Evolutionary conservation across 2,797 vertebrate species (phyloP).

Genomic region (Ctenopoma multispine): DNA sequence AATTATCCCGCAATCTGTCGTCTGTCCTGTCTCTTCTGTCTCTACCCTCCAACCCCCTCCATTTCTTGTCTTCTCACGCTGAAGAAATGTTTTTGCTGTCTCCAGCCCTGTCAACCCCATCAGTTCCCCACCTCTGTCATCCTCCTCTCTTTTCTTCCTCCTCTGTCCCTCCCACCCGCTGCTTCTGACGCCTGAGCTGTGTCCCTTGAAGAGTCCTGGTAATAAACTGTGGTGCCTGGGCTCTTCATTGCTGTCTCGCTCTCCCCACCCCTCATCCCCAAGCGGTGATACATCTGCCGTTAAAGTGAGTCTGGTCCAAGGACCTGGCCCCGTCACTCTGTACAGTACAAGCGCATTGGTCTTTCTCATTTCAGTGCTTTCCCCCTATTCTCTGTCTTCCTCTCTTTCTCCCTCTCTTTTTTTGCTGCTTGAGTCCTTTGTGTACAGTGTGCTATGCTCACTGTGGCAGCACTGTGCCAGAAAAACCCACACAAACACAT

Average conservation of each 20-base stretch:
- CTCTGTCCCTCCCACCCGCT: constrained; percentile 70
- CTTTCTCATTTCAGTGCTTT: constrained; percentile 46
- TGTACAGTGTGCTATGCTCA: constrained; percentile 81
- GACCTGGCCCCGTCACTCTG: constrained; percentile 56
- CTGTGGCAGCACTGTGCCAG: constrained; percentile 85
- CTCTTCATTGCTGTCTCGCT: constrained; percentile 79
- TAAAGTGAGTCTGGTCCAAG: constrained; percentile 59
- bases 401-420: constrained; percentile 57
- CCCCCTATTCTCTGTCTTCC: constrained; percentile 56
- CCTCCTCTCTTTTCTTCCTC: constrained; percentile 63
- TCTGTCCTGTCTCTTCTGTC: constrained; percentile 36
- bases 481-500: constrained; percentile 80
- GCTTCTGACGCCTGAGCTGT: constrained; percentile 79
- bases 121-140: constrained; percentile 72
- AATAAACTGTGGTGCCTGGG: constrained; percentile 84
- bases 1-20: constrained; percentile 53
- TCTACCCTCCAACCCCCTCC: constrained; percentile 31
- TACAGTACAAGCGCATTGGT: constrained; percentile 67
- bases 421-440: constrained; percentile 77
- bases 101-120: constrained; percentile 70
- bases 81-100: constrained; percentile 59
- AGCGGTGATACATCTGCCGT: constrained; percentile 70
- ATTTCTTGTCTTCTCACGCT: constrained; percentile 56
- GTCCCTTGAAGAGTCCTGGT: constrained; percentile 77
- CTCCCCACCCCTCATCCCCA: constrained; percentile 69